These are phyloP conservation scores for Pristionchus maxplancki DNA, from an alignment of 2,888 invertebrate genomes.

Conservation along the genomic window DNA sequence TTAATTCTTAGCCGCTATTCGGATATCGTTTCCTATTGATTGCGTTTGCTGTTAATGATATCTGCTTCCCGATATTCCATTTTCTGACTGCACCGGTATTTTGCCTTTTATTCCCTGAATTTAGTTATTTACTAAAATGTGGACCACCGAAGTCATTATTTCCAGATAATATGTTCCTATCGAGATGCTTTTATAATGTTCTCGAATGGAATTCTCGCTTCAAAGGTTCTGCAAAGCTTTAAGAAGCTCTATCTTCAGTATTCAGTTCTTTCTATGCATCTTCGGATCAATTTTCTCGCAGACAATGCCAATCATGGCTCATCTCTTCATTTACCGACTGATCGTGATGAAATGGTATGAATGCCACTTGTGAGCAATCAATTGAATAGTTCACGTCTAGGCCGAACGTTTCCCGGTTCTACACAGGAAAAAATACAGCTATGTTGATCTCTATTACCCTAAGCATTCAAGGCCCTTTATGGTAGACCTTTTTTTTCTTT, in stretches of 20 bases:
- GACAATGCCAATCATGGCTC: neutral
- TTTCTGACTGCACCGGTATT: neutral
- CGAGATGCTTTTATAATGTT: constrained; percentile 10
- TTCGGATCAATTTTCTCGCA: neutral
- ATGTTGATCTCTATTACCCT: neutral
- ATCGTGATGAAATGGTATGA: neutral
- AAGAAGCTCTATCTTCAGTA: neutral
- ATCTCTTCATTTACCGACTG: constrained; percentile 1
- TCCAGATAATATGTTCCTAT: neutral
- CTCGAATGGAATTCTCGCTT: neutral
- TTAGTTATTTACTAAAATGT: neutral
- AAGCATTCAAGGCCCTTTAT: neutral
- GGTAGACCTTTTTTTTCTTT: too few relatives aligned
- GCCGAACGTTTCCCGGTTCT: neutral
- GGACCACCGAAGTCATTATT: neutral
- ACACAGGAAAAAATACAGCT: neutral
- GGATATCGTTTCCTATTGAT: neutral
- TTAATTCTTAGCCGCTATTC: neutral
- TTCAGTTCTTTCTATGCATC: neutral
- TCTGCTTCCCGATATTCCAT: neutral
- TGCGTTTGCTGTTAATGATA: neutral
- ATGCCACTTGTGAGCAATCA: neutral
- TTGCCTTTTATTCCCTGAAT: too few relatives aligned
- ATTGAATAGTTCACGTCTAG: neutral
- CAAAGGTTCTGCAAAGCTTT: neutral